A percentile compares a stretch with the other conserved stretches of the same genome.
Evolutionary conservation across 2,888 invertebrate genomes (phyloP).

Genomic region (Chouioia cunea): DNA sequence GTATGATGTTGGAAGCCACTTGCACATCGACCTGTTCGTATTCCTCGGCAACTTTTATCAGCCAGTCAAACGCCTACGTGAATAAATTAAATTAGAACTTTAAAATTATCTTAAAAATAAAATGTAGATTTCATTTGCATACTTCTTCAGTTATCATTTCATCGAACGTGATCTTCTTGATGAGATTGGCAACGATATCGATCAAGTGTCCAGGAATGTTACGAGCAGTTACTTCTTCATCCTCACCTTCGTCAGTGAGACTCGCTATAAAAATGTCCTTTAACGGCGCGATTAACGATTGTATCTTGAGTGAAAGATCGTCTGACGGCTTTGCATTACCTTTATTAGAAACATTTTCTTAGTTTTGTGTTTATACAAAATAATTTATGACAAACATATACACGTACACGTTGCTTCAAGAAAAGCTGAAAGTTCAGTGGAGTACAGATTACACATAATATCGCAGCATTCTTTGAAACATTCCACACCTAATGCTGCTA

Average conservation of each 20-base stretch:
- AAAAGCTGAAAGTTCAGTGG: slow-evolving; percentile 67
- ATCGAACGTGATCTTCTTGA: slow-evolving; percentile 56
- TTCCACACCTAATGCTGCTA: slow-evolving; percentile 72
- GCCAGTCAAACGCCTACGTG: slow-evolving; percentile 55
- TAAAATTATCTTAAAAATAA: no score
- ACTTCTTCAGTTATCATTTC: slow-evolving; percentile 50
- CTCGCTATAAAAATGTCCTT: slow-evolving; percentile 51
- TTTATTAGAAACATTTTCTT: slow-evolving; percentile 23
- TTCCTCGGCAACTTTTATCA: slow-evolving; percentile 52
- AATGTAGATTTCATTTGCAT: slow-evolving; percentile 15
- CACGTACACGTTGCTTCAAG: slow-evolving; percentile 67
- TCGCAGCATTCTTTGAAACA: slow-evolving; percentile 70
- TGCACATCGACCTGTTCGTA: slow-evolving; percentile 51
- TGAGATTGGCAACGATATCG: slow-evolving; percentile 58
- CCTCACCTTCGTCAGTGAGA: slow-evolving; percentile 52
- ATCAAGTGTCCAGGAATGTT: slow-evolving; percentile 58
- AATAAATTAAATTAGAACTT: not conserved
- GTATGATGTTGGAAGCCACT: slow-evolving; percentile 53
- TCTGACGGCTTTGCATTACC: slow-evolving; percentile 44
- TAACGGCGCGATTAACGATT: slow-evolving; percentile 53
- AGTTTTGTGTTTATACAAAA: slow-evolving; percentile 7
- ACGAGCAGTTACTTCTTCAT: slow-evolving; percentile 51
- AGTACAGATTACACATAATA: slow-evolving; percentile 59
- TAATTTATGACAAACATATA: slow-evolving; percentile 61
- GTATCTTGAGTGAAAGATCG: slow-evolving; percentile 52